phyloP scores from a whole-genome alignment of 2,797 vertebrate species.

The Cyclura pinguis region DNA sequence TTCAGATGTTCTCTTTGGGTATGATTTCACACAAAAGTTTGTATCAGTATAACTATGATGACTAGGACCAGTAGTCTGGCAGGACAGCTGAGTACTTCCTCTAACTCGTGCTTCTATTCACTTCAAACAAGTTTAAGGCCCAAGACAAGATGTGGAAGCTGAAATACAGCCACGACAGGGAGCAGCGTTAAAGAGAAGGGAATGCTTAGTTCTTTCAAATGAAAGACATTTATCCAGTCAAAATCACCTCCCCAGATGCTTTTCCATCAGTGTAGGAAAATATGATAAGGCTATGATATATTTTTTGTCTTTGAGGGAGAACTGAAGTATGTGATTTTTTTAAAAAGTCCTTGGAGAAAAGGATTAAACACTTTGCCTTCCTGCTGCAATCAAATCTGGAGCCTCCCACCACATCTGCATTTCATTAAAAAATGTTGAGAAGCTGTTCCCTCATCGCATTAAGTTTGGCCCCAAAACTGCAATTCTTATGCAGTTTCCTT shows the following conservation, averaged over 20 bases:
- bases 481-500: not conserved
- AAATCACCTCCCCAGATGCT: not conserved
- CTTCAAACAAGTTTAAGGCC: not conserved
- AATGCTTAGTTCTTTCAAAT: not conserved
- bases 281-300: not conserved
- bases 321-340: not conserved
- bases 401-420: conserved; percentile 21
- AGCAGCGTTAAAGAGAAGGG: not conserved
- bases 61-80: not conserved
- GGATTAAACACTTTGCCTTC: not conserved
- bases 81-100: not conserved
- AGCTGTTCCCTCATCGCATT: not conserved
- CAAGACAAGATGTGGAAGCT: not conserved
- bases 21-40: not conserved
- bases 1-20: not conserved
- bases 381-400: not conserved
- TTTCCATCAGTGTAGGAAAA: not conserved
- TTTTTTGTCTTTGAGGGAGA: not conserved
- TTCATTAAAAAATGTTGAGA: conserved; percentile 4
- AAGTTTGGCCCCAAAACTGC: not conserved
- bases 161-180: not conserved
- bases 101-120: not conserved
- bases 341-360: not conserved
- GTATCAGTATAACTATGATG: not conserved
- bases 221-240: not conserved